A percentile compares a stretch with the other conserved stretches of the same genome.
phyloP scores from a whole-genome alignment of 2,888 invertebrate species.

The Heliconius aoede region DNA sequence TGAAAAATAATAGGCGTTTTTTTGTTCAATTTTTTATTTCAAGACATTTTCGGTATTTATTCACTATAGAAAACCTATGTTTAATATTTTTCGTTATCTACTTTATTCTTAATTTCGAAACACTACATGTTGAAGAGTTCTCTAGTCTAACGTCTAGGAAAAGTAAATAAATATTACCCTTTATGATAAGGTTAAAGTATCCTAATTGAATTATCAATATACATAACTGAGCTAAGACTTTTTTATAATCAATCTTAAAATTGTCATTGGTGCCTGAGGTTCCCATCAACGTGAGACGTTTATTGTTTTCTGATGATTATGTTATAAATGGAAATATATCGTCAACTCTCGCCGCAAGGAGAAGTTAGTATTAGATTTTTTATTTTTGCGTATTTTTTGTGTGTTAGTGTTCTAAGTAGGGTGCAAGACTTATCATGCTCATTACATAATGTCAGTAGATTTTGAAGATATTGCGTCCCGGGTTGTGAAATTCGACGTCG shows the following conservation, averaged over 20 bases:
- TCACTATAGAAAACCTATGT: too few species aligned
- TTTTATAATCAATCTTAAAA: neutral
- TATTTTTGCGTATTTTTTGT: neutral
- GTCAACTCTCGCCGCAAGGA: neutral
- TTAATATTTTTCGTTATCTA: too few species aligned
- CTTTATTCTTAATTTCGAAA: too few species aligned
- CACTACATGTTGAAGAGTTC: neutral
- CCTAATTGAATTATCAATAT: slow-evolving; percentile 22
- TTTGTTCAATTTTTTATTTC: too few species aligned
- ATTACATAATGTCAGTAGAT: too few species aligned
- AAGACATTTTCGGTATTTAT: too few species aligned
- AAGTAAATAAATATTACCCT: neutral
- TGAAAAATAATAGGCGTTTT: too few species aligned
- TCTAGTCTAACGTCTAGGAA: neutral
- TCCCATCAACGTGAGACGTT: neutral
- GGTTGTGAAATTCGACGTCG: too few species aligned
- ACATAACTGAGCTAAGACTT: neutral
- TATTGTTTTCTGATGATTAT: neutral
- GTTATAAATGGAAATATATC: slow-evolving; percentile 20
- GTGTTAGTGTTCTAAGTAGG: neutral
- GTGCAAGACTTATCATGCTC: neutral
- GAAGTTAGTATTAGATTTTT: neutral
- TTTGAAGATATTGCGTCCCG: too few species aligned
- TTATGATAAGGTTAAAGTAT: neutral
- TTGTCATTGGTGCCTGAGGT: neutral